phyloP scores from a whole-genome alignment of 1,140 invertebrate genomes.

The Centruroides vittatus region DNA sequence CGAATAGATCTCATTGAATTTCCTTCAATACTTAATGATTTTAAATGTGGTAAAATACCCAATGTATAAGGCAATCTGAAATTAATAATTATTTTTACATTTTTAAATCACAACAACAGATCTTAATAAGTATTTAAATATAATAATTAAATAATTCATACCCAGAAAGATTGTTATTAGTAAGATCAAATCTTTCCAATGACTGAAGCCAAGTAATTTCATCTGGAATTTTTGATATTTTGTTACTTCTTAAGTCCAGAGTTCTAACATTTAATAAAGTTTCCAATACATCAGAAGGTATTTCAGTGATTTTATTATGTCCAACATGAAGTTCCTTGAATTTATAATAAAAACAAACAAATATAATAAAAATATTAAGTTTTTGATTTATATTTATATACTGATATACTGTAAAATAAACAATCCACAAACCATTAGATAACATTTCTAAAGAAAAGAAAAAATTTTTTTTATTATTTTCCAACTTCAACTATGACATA shows the following conservation, averaged over 20 bases:
- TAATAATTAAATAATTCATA: slow-evolving; percentile 29
- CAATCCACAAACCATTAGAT: too few species aligned
- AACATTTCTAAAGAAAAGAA: too few species aligned
- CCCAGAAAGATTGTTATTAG: slow-evolving; percentile 61
- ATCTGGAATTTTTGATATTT: slow-evolving; percentile 53
- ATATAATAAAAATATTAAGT: background rate
- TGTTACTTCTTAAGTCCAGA: slow-evolving; percentile 60
- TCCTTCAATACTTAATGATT: slow-evolving; percentile 65
- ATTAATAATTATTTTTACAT: slow-evolving; percentile 15
- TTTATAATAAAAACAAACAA: slow-evolving; percentile 4
- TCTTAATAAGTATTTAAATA: slow-evolving; percentile 32
- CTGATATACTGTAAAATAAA: background rate
- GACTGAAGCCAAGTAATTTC: slow-evolving; percentile 56
- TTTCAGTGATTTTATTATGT: slow-evolving; percentile 30
- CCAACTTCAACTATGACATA: too few species aligned
- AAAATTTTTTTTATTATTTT: too few species aligned
- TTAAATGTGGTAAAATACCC: slow-evolving; percentile 58
- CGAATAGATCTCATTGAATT: slow-evolving; percentile 64
- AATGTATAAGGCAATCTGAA: slow-evolving; percentile 57
- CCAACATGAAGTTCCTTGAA: slow-evolving; percentile 22
- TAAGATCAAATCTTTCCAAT: slow-evolving; percentile 62
- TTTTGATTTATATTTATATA: background rate
- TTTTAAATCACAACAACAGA: background rate
- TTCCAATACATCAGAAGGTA: slow-evolving; percentile 25
- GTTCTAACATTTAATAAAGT: slow-evolving; percentile 27